These are phyloP conservation scores for Sepiola atlantica DNA, from an alignment of 2,888 invertebrate species.

Conservation along the genomic window DNA sequence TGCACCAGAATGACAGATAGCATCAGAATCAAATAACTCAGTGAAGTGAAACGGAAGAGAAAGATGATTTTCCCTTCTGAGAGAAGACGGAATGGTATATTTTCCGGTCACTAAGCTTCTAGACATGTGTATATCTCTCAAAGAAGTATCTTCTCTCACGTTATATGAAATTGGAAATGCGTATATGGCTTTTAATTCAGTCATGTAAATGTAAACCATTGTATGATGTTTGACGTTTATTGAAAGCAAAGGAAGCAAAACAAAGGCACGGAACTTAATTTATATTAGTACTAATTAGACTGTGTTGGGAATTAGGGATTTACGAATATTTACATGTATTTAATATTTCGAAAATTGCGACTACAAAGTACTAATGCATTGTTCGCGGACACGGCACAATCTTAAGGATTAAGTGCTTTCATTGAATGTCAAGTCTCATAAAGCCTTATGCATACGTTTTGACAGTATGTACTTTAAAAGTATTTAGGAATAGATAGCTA, in stretches of 20 bases:
- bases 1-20: neutral
- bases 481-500: no score
- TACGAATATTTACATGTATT: no score
- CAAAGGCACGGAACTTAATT: neutral
- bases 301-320: no score
- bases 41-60: neutral
- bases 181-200: neutral
- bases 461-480: no score
- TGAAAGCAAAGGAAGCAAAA: neutral
- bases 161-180: neutral
- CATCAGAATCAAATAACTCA: neutral
- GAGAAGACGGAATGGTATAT: neutral
- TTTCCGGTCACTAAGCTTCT: slow-evolving; percentile 32
- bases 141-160: neutral
- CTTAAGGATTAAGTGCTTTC: no score
- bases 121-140: slow-evolving; percentile 12
- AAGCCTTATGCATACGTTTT: no score
- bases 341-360: no score
- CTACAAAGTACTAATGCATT: no score
- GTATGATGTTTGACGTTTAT: neutral
- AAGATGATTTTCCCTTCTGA: neutral
- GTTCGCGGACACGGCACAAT: no score
- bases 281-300: neutral
- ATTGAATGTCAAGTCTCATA: no score
- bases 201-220: neutral